Percentiles rank a stretch among this genome's conserved stretches.
Conservation (phyloP, 2,113 vertebrate species). For the Microtus pennsylvanicus region DNA sequence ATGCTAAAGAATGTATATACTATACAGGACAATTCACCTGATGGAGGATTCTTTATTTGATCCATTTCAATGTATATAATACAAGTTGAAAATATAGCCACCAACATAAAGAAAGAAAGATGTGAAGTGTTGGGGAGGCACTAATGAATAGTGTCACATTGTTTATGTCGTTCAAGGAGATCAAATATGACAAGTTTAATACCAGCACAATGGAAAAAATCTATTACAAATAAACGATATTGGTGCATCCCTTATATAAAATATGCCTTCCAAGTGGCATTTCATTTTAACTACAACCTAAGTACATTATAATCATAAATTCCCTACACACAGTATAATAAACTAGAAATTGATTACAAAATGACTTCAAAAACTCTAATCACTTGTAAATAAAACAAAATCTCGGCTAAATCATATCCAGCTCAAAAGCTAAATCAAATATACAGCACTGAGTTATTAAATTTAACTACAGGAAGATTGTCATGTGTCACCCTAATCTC, state of each 20-base stretch:
- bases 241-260: not conserved
- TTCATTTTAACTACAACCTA: constrained; percentile 44
- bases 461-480: constrained; percentile 68
- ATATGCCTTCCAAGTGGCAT: constrained; percentile 1
- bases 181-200: not conserved
- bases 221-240: not conserved
- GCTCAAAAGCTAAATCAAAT: constrained; percentile 71
- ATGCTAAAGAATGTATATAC: not conserved
- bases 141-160: not conserved
- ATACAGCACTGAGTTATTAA: constrained; percentile 66
- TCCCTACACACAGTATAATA: constrained; percentile 51
- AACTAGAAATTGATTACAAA: constrained; percentile 65
- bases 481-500: constrained; percentile 56
- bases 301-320: constrained; percentile 47
- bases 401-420: constrained; percentile 62
- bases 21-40: not conserved
- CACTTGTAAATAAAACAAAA: constrained; percentile 71
- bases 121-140: not conserved
- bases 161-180: not conserved
- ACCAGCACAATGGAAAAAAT: constrained; percentile 23
- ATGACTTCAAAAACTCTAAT: constrained; percentile 62
- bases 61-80: not conserved
- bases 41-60: not conserved
- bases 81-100: not conserved
- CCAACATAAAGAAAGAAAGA: constrained; percentile 1